These are phyloP conservation scores for Synchiropus splendidus DNA, from an alignment of 2,113 vertebrate genomes.

Conservation along the genomic window DNA sequence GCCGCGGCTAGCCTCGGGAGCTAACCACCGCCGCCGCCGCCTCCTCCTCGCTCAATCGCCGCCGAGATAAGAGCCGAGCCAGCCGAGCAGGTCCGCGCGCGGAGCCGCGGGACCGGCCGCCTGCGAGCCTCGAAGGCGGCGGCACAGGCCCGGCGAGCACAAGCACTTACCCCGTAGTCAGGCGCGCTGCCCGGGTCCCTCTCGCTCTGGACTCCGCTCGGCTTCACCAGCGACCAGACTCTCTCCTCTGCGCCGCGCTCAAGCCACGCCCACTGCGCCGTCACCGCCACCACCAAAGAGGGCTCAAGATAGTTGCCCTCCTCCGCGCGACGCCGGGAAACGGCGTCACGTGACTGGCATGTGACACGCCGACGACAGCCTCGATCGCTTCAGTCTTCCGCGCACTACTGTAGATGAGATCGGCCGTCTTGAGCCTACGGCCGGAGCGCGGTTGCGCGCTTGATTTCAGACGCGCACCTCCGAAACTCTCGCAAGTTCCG, in stretches of 20 bases:
- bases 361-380: no score
- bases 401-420: no score
- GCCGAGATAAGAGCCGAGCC: constrained; percentile 8
- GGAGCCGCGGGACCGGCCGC: neutral
- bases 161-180: constrained; percentile 62
- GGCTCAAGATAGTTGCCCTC: constrained; percentile 32
- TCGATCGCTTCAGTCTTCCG: no score
- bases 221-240: constrained; percentile 59
- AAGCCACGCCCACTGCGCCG: constrained; percentile 64
- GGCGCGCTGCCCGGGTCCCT: constrained; percentile 47
- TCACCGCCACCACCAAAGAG: constrained; percentile 40
- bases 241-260: constrained; percentile 60
- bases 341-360: no score
- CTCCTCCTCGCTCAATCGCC: constrained; percentile 19
- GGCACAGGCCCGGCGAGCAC: constrained; percentile 4
- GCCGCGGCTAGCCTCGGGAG: constrained; percentile 36
- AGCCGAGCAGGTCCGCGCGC: no score
- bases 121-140: neutral
- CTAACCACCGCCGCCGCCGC: constrained; percentile 28
- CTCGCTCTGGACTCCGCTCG: constrained; percentile 59
- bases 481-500: no score
- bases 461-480: no score
- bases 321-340: neutral
- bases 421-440: no score
- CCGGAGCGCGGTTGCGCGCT: no score